phyloP scores from a whole-genome alignment of 2,113 vertebrate species.

The Rhegmatorhina hoffmannsi region DNA sequence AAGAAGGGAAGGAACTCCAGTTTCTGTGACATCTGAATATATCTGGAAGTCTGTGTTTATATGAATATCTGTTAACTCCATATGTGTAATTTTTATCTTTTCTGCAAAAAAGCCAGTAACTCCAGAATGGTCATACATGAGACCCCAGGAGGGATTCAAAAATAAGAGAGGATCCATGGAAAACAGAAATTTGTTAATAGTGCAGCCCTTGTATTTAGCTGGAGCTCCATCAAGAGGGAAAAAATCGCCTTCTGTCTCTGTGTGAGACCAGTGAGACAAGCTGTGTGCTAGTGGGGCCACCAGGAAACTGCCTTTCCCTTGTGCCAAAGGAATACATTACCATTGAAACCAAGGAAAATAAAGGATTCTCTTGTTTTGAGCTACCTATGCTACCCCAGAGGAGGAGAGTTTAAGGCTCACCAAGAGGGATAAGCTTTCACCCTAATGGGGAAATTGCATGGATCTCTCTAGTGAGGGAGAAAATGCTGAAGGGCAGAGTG shows the following conservation, averaged over 20 bases:
- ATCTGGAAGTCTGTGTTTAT: neutral
- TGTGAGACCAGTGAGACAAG: fast-evolving
- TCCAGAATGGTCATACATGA: neutral
- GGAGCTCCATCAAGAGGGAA: neutral
- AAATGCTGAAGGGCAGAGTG: neutral
- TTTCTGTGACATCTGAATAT: neutral
- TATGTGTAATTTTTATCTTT: neutral
- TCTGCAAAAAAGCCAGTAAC: neutral
- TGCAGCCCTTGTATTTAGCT: neutral
- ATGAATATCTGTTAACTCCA: neutral
- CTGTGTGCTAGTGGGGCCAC: neutral
- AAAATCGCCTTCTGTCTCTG: neutral
- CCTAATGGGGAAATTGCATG: neutral
- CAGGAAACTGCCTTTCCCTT: neutral
- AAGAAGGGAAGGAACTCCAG: neutral
- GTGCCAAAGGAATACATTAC: neutral
- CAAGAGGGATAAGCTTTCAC: neutral
- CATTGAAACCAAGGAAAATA: neutral
- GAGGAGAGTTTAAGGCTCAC: neutral
- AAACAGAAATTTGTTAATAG: neutral
- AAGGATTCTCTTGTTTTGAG: neutral
- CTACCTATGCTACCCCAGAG: neutral
- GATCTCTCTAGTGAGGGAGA: neutral
- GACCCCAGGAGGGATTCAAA: neutral
- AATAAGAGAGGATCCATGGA: neutral